Evolutionary conservation across 2,797 vertebrate genomes (phyloP).

Genomic region (Apogon talboti): DNA sequence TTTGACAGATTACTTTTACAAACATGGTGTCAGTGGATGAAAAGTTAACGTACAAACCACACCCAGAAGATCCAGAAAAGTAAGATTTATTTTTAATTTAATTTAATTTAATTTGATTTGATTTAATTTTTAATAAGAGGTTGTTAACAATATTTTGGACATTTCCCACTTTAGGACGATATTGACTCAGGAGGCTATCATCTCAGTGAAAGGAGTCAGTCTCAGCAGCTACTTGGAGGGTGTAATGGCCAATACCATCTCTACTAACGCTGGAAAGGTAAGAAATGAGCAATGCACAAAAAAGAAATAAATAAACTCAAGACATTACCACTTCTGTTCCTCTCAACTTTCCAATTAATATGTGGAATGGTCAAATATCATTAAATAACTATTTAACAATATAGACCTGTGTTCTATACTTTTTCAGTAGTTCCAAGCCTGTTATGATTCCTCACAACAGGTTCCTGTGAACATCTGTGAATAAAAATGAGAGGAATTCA

Average conservation of each 20-base stretch:
- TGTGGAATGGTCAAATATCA: background rate
- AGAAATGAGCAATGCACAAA: conserved; percentile 35
- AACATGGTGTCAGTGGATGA: conserved; percentile 98
- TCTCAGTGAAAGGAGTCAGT: conserved; percentile 96
- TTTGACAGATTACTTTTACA: conserved; percentile 92
- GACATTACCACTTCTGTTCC: background rate
- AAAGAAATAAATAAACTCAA: background rate
- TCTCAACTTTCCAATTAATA: background rate
- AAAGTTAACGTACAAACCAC: conserved; percentile 93
- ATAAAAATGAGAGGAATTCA: too few species aligned
- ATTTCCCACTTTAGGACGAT: conserved; percentile 84
- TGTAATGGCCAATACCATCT: conserved; percentile 94
- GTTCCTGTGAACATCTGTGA: too few species aligned
- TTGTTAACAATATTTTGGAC: background rate
- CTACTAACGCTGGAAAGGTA: conserved; percentile 96
- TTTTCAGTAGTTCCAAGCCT: background rate
- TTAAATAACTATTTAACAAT: too few species aligned
- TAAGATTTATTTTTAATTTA: conserved; percentile 70
- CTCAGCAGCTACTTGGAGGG: conserved; percentile 97
- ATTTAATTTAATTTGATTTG: background rate
- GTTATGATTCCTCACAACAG: background rate
- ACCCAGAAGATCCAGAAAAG: conserved; percentile 92
- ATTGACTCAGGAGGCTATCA: conserved; percentile 97
- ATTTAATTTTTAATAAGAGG: background rate
- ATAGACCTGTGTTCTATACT: background rate